These are phyloP conservation scores for Spongilla lacustris DNA, from an alignment of 37 sponge, comb jelly and placozoan genomes.

Conservation along the genomic window DNA sequence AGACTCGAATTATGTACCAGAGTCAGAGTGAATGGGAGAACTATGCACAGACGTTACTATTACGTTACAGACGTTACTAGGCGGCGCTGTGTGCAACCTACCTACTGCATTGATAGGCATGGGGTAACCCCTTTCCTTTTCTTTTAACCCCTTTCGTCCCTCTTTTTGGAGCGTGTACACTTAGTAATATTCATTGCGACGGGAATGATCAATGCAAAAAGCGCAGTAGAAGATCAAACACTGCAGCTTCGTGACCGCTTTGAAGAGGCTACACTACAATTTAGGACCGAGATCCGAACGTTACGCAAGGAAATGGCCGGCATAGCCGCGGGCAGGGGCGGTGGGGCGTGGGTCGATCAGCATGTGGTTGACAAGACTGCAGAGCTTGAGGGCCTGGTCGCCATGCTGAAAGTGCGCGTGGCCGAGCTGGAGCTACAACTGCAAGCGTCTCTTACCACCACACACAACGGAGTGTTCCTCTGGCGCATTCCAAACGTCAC, in stretches of 20 bases:
- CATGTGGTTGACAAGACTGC: not conserved
- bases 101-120: no score
- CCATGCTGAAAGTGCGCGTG: not conserved
- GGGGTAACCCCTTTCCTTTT: no score
- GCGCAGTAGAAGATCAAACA: not conserved
- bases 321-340: not conserved
- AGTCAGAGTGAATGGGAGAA: no score
- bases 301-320: not conserved
- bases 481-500: not conserved
- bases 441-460: constrained; percentile 17
- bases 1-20: no score
- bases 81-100: no score
- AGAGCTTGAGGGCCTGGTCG: not conserved
- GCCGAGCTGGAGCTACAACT: constrained; percentile 9
- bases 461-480: constrained; percentile 18
- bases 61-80: no score
- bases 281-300: not conserved
- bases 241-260: not conserved
- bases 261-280: not conserved
- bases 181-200: no score
- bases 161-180: no score
- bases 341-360: constrained; percentile 1
- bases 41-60: no score
- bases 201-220: not conserved
- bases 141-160: no score